Evolutionary conservation across 2,888 invertebrate species (phyloP), one percentile per base, ranked within the genome.

Genomic region (Oasisia sp.): DNA sequence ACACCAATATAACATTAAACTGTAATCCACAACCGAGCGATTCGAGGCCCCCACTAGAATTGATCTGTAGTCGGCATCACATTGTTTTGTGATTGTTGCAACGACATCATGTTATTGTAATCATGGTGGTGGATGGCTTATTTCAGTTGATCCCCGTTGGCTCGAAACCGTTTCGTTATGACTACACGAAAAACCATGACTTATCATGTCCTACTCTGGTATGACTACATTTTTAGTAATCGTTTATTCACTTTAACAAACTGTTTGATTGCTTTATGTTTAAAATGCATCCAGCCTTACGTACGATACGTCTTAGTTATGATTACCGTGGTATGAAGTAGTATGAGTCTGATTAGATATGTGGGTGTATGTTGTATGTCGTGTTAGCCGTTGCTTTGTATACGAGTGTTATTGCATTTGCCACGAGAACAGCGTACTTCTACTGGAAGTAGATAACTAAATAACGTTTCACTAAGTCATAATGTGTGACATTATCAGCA

Each of bases 121-220:
- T 74, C 27, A 74, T 74, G 4, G 27, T 74, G 74, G 74, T 74
- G 74, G 19, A 27, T 74, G 74, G n/a, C n/a, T 74, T 74, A 27
- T n/a, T 74, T n/a, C 45, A 91, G 91, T 50, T 91, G 45, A 91
- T 45, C 32, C 91, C 91, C 12, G 91, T 91, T 9, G 91, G 91
- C 4, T 12, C 27, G 50, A 74, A 74, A n/a, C 74, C 74, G 19
- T 19, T 74, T 27, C 19, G 14, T 7, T 74, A 74, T n/a, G 74
- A 74, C 74, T 27, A 74, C 74, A 7, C 0, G 74, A 74, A 74
- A 14, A 74, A 27, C 27, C 0, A 19, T 5, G 27, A 27, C 74
- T 74, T 27, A 5, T 74, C 74, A 27, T 74, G 74, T 0, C 74
- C 74, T 19, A 74, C 74, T 27, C 5, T 27, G 27, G 74, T 74